Evolutionary conservation across 2,888 invertebrate genomes (phyloP).

Genomic region (Thumatha senex): DNA sequence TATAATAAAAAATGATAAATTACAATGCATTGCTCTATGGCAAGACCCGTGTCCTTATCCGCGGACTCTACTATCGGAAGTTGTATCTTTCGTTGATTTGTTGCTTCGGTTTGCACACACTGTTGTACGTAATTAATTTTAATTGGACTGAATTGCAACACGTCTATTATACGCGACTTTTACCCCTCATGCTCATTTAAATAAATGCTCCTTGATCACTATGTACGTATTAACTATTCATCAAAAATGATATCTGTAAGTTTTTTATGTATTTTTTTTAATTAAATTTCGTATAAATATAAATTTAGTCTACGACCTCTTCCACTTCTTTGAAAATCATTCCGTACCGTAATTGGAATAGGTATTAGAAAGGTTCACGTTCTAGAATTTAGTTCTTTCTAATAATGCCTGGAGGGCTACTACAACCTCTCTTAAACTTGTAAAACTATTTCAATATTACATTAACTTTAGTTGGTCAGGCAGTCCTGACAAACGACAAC

Average conservation of each 20-base stretch:
- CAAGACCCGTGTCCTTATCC: conserved; percentile 57
- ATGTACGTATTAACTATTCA: conserved; percentile 2
- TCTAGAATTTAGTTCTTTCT: no score
- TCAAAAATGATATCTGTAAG: not conserved
- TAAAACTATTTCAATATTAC: no score
- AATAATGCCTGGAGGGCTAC: no score
- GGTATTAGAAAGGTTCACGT: no score
- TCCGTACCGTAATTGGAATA: no score
- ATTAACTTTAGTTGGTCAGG: no score
- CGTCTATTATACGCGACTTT: conserved; percentile 63
- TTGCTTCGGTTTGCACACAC: conserved; percentile 69
- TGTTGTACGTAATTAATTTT: conserved; percentile 80
- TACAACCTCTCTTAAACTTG: no score
- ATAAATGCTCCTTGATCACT: conserved; percentile 21
- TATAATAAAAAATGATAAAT: not conserved
- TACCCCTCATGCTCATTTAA: conserved; percentile 43
- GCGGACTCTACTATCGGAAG: conserved; percentile 58
- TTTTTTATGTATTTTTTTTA: no score
- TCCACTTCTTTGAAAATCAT: no score
- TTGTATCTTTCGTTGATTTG: conserved; percentile 76
- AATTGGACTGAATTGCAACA: conserved; percentile 66
- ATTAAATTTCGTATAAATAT: no score
- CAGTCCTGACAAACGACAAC: no score
- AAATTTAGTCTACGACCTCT: no score
- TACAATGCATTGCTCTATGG: conserved; percentile 7